These are phyloP conservation scores for Ephialtes manifestator DNA, from an alignment of 2,888 invertebrate genomes.

Conservation along the genomic window DNA sequence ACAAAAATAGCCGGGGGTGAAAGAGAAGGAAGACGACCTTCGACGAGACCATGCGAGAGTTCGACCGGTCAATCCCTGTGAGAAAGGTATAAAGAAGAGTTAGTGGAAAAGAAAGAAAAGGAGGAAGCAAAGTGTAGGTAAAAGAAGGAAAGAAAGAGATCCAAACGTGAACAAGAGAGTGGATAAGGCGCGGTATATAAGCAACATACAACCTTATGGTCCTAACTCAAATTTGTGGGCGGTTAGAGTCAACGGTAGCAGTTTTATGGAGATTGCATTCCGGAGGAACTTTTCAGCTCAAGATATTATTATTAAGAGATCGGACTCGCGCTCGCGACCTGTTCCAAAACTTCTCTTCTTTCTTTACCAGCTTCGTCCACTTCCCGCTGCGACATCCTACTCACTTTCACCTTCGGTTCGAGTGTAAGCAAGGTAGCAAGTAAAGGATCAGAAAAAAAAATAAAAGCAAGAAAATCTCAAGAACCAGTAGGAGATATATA, in stretches of 20 bases:
- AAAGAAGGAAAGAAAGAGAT: constrained; percentile 6
- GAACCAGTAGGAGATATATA: constrained; percentile 3
- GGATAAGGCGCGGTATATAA: constrained; percentile 17
- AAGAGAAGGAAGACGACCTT: constrained; percentile 7
- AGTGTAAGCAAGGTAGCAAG: constrained; percentile 63
- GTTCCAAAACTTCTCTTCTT: constrained; percentile 42
- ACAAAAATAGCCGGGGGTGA: neutral
- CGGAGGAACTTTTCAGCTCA: constrained; percentile 68
- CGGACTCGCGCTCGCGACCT: constrained; percentile 68
- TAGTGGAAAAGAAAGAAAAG: constrained; percentile 6
- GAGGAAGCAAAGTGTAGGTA: constrained; percentile 17
- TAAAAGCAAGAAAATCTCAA: constrained; percentile 43
- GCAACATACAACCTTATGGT: neutral
- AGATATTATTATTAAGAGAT: constrained; percentile 82
- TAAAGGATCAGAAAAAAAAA: constrained; percentile 25
- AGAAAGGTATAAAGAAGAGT: constrained; percentile 16
- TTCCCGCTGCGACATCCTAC: constrained; percentile 50
- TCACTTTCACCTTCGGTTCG: constrained; percentile 42
- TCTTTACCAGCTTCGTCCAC: constrained; percentile 35
- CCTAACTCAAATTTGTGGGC: constrained; percentile 79
- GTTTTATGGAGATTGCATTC: constrained; percentile 85
- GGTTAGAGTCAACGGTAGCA: constrained; percentile 78
- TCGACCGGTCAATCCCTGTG: constrained; percentile 7
- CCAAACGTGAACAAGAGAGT: constrained; percentile 21
- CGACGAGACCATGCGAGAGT: constrained; percentile 27